A percentile compares a stretch with the other conserved stretches of the same genome.
These are phyloP conservation scores for Ectemnius cavifrons DNA, from an alignment of 2,888 invertebrate species.

Conservation along the genomic window DNA sequence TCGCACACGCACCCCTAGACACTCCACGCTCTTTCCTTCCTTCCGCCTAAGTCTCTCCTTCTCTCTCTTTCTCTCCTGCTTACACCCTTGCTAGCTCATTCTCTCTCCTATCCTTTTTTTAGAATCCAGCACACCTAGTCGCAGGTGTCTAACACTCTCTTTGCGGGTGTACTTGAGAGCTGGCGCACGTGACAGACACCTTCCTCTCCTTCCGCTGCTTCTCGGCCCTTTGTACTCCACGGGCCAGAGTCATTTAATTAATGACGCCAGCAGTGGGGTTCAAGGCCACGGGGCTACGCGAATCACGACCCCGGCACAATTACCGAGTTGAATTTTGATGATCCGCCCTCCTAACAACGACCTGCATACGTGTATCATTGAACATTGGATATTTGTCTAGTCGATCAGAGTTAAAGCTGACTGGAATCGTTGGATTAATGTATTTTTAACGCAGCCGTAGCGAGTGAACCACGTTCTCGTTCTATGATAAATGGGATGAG, in stretches of 20 bases:
- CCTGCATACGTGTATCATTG: too few species aligned
- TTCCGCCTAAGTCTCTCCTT: too few species aligned
- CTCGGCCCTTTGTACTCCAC: constrained; percentile 21
- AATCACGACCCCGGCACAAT: constrained; percentile 23
- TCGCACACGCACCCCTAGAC: constrained; percentile 17
- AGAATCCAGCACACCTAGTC: constrained; percentile 33
- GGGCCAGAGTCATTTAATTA: constrained; percentile 30
- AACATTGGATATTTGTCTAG: too few species aligned
- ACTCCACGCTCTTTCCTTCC: constrained; percentile 6
- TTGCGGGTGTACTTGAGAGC: neutral
- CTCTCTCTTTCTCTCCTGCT: too few species aligned
- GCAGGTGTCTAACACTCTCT: constrained; percentile 29
- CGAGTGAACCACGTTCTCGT: too few species aligned
- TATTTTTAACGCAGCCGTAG: too few species aligned
- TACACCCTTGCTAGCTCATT: too few species aligned
- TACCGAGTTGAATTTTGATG: too few species aligned
- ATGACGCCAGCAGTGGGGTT: constrained; percentile 21
- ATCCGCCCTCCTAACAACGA: too few species aligned
- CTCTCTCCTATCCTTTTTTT: constrained; percentile 27
- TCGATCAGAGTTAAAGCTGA: too few species aligned
- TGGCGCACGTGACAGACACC: constrained; percentile 13
- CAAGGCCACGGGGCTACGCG: constrained; percentile 37
- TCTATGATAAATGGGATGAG: neutral
- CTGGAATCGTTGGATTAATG: too few species aligned
- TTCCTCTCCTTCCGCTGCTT: constrained; percentile 26